Evolutionary conservation across 2,113 vertebrate genomes (phyloP).

Genomic region (Tetraodon nigroviridis): DNA sequence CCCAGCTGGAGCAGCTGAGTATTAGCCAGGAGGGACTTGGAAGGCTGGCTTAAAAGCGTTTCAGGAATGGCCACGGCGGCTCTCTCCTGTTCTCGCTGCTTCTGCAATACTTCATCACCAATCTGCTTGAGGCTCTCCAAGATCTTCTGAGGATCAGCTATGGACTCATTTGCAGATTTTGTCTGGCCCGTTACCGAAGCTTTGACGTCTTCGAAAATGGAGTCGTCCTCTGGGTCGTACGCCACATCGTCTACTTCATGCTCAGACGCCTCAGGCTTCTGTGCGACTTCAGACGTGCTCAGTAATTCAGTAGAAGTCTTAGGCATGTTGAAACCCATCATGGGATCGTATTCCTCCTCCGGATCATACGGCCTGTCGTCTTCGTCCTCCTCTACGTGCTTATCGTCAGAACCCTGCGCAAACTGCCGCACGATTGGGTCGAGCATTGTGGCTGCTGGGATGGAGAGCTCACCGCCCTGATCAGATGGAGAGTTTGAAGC

Average conservation of each 20-base stretch:
- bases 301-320: conserved; percentile 61
- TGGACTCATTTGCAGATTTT: conserved; percentile 46
- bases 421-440: conserved; percentile 94
- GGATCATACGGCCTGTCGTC: conserved; percentile 94
- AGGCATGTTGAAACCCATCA: conserved; percentile 71
- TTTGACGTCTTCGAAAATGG: conserved; percentile 90
- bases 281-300: conserved; percentile 52
- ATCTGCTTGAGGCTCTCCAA: conserved; percentile 86
- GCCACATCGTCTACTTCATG: conserved; percentile 83
- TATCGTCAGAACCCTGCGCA: conserved; percentile 82
- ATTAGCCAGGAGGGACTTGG: conserved; percentile 76
- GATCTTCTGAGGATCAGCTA: conserved; percentile 82
- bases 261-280: conserved; percentile 42
- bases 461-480: conserved; percentile 57
- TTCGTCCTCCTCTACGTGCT: conserved; percentile 80
- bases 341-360: conserved; percentile 91
- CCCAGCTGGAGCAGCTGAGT: conserved; percentile 78
- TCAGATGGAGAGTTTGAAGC: conserved; percentile 75
- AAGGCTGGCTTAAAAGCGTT: conserved; percentile 79
- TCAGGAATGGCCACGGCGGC: conserved; percentile 79
- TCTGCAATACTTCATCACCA: conserved; percentile 82
- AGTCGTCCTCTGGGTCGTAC: conserved; percentile 96
- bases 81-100: conserved; percentile 80
- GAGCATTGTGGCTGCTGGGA: conserved; percentile 70
- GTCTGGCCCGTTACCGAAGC: conserved; percentile 74